Evolutionary conservation across 2,113 vertebrate species (phyloP).

Genomic region (Monarcha castaneiventris): DNA sequence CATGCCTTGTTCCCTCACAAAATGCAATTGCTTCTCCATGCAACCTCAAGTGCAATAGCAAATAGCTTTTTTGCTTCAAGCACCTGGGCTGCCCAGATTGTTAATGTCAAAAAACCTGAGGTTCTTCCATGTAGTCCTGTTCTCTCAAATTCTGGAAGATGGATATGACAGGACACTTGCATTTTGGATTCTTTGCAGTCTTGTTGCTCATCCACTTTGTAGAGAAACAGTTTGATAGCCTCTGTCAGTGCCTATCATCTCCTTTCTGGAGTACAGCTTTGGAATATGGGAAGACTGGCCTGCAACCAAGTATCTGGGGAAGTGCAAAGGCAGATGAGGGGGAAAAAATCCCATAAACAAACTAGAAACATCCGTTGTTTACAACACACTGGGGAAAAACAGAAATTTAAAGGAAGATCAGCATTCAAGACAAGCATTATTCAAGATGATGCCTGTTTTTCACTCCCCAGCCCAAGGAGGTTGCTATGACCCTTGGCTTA

Average conservation of each 20-base stretch:
- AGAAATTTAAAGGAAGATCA: neutral
- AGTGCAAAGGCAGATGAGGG: neutral
- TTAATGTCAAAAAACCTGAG: neutral
- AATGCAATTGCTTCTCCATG: neutral
- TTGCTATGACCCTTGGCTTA: neutral
- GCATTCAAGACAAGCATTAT: neutral
- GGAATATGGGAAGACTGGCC: neutral
- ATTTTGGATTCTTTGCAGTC: neutral
- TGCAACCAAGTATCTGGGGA: neutral
- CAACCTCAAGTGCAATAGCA: neutral
- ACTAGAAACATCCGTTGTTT: neutral
- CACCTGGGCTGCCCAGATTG: neutral
- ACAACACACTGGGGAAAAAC: neutral
- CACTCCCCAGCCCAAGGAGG: neutral
- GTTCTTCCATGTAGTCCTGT: neutral
- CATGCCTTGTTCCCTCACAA: neutral
- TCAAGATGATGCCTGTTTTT: neutral
- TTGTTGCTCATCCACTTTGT: neutral
- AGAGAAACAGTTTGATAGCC: neutral
- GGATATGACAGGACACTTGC: conserved; percentile 12
- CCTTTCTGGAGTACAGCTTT: neutral
- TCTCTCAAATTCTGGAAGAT: neutral
- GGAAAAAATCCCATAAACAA: neutral
- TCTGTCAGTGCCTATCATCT: neutral
- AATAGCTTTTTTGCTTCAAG: neutral